phyloP scores from a whole-genome alignment of 1,140 invertebrate genomes.

The Dreissena rostriformis region DNA sequence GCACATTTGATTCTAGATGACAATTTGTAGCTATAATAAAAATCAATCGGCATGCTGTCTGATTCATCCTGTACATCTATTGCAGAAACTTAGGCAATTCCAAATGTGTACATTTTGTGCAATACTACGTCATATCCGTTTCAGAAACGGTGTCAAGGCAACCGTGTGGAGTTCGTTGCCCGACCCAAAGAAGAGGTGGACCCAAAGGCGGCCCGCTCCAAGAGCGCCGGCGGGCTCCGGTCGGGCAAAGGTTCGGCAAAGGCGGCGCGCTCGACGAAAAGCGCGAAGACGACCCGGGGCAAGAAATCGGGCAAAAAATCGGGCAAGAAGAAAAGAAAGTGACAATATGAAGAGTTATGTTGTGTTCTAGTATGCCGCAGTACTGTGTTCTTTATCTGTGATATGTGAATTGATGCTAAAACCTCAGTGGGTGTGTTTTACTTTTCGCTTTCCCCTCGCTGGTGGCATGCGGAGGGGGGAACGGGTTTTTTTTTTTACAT shows the following conservation, averaged over 20 bases:
- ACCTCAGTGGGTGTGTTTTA: too few relatives aligned
- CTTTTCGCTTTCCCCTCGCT: too few relatives aligned
- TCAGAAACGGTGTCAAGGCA: slow-evolving; percentile 66
- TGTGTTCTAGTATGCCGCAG: too few relatives aligned
- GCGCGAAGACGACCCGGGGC: slow-evolving; percentile 27
- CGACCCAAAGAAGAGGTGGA: slow-evolving; percentile 37
- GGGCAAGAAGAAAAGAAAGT: slow-evolving; percentile 58
- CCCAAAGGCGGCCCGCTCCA: not conserved
- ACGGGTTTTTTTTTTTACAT: too few relatives aligned
- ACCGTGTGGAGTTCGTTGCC: slow-evolving; percentile 64
- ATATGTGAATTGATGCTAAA: too few relatives aligned
- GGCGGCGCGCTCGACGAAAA: slow-evolving; percentile 43
- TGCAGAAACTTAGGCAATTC: too few relatives aligned
- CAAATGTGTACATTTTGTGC: too few relatives aligned
- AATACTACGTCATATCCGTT: slow-evolving; percentile 1
- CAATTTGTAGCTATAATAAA: too few relatives aligned
- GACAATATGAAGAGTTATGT: not conserved
- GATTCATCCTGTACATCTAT: not conserved
- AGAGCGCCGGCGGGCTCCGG: slow-evolving; percentile 9
- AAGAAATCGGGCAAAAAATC: slow-evolving; percentile 59
- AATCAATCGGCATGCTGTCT: not conserved
- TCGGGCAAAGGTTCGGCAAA: slow-evolving; percentile 40
- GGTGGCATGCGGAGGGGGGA: too few relatives aligned
- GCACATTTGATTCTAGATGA: too few relatives aligned
- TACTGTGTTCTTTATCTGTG: too few relatives aligned